phyloP scores from a whole-genome alignment of 2,113 vertebrate species.

The Pantherophis guttatus region DNA sequence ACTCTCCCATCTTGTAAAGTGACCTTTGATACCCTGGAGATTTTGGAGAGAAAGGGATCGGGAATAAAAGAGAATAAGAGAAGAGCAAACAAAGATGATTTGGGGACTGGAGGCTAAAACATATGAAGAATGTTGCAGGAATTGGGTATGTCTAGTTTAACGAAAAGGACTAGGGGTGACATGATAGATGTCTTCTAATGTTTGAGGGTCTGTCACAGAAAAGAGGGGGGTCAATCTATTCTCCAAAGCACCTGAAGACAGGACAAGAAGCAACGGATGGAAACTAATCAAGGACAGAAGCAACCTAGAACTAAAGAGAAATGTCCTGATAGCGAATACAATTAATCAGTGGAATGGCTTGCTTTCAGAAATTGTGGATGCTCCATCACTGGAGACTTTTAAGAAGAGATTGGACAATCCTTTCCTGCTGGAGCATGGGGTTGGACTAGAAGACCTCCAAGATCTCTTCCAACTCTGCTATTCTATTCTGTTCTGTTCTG shows the following conservation, averaged over 20 bases:
- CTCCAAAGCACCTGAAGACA: background rate
- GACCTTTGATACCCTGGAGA: background rate
- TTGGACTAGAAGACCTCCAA: background rate
- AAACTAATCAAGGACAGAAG: background rate
- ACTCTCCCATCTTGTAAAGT: background rate
- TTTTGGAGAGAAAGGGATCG: background rate
- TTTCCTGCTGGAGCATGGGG: background rate
- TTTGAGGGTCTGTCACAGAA: rapidly evolving
- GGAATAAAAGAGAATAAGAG: background rate
- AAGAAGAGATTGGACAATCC: background rate
- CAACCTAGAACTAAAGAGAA: background rate
- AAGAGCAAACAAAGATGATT: background rate
- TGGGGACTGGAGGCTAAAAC: background rate
- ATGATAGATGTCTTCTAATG: background rate
- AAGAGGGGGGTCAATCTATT: background rate
- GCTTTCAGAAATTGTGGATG: background rate
- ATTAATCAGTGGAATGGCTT: background rate
- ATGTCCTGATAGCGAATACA: background rate
- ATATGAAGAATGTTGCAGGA: background rate
- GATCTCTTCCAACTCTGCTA: background rate
- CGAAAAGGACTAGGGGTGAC: background rate
- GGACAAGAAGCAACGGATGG: background rate
- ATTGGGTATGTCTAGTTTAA: background rate
- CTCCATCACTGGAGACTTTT: background rate
- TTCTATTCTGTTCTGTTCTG: background rate